Conservation (phyloP, 2,888 invertebrate species). For the Coelinius sp. region DNA sequence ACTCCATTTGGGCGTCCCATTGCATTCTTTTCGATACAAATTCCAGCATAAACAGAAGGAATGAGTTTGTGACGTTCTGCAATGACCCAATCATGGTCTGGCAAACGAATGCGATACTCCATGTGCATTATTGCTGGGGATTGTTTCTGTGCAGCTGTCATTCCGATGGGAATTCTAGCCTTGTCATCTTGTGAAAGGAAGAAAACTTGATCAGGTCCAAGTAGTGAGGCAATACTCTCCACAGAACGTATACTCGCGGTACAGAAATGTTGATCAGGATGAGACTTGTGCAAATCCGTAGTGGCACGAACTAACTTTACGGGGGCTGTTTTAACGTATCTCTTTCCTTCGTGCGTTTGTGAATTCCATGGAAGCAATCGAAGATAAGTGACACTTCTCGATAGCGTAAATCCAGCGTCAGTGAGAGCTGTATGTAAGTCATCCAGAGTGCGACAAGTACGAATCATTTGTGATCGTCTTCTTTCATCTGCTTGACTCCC, state of each 20-base stretch:
- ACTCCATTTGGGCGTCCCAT: constrained; percentile 60
- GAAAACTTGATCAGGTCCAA: constrained; percentile 33
- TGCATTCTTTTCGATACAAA: constrained; percentile 50
- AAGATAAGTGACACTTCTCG: constrained; percentile 42
- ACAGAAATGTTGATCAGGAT: constrained; percentile 35
- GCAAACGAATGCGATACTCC: constrained; percentile 52
- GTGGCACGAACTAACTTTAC: constrained; percentile 46
- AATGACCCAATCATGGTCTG: constrained; percentile 61
- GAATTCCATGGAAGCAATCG: constrained; percentile 46
- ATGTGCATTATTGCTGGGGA: constrained; percentile 59
- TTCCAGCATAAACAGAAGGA: constrained; percentile 59
- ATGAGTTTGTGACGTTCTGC: constrained; percentile 58
- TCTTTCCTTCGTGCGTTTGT: constrained; percentile 51
- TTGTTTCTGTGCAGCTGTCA: constrained; percentile 66
- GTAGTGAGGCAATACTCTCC: constrained; percentile 49
- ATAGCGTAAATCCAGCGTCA: constrained; percentile 45
- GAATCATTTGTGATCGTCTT: constrained; percentile 51
- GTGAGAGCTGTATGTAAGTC: constrained; percentile 44
- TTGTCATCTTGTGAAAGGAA: constrained; percentile 61
- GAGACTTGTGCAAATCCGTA: constrained; percentile 24
- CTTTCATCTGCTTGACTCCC: constrained; percentile 56
- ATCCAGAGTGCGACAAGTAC: constrained; percentile 46
- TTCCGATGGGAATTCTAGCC: constrained; percentile 63
- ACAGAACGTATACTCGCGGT: constrained; percentile 40
- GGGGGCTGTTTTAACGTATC: constrained; percentile 55